Evolutionary conservation across 2,888 invertebrate genomes (phyloP).

Genomic region (Oeneis ivallda): DNA sequence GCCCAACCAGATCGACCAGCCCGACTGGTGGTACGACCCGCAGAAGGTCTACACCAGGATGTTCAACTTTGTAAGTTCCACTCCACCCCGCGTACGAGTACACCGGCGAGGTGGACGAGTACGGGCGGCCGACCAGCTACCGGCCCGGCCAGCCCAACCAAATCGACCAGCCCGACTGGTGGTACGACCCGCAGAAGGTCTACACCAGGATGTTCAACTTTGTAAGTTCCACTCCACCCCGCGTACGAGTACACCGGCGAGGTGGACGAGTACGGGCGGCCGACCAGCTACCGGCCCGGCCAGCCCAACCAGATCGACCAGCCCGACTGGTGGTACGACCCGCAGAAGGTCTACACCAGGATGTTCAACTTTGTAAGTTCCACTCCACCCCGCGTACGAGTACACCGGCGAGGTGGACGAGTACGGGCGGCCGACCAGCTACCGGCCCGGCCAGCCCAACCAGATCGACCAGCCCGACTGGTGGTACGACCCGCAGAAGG

Average conservation of each 20-base stretch:
- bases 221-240: slow-evolving; percentile 69
- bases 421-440: slow-evolving; percentile 46
- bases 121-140: slow-evolving; percentile 45
- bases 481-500: slow-evolving; percentile 78
- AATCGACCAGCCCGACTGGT: slow-evolving; percentile 79
- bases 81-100: slow-evolving; percentile 50
- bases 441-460: slow-evolving; percentile 70
- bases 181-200: slow-evolving; percentile 78
- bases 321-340: slow-evolving; percentile 78
- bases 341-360: slow-evolving; percentile 83
- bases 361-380: slow-evolving; percentile 87
- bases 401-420: slow-evolving; percentile 53
- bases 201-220: slow-evolving; percentile 89
- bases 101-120: slow-evolving; percentile 52
- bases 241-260: slow-evolving; percentile 50
- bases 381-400: slow-evolving; percentile 48
- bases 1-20: slow-evolving; percentile 78
- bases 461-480: slow-evolving; percentile 79
- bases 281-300: slow-evolving; percentile 54
- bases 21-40: slow-evolving; percentile 77
- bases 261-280: slow-evolving; percentile 53
- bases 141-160: slow-evolving; percentile 74
- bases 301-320: slow-evolving; percentile 79
- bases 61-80: slow-evolving; percentile 86
- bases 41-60: slow-evolving; percentile 85